Percentiles rank a stretch among this genome's conserved stretches.
Conservation (phyloP, 2,797 vertebrate species). For the Sardinella longiceps region DNA sequence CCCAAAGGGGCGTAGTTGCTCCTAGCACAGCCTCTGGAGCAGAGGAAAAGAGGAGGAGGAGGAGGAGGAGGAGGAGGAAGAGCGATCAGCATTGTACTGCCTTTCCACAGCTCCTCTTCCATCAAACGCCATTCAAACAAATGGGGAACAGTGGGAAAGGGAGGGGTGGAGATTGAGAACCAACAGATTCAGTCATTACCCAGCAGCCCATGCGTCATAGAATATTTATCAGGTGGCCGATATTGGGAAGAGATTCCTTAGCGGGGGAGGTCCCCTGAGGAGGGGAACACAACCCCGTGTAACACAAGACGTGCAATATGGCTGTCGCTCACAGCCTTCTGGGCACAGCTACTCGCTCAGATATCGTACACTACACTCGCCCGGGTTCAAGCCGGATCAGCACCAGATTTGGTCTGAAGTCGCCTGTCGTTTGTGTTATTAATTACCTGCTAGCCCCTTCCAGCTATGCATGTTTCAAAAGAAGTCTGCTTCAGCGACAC, state of each 20-base stretch:
- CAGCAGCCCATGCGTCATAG: slow-evolving; percentile 76
- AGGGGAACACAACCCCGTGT: slow-evolving; percentile 75
- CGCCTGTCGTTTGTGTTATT: slow-evolving; percentile 67
- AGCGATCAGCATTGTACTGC: slow-evolving; percentile 69
- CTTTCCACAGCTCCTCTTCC: slow-evolving; percentile 61
- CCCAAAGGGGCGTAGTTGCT: slow-evolving; percentile 66
- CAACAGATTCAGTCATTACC: slow-evolving; percentile 72
- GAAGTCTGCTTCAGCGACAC: slow-evolving; percentile 55
- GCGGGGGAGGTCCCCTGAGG: slow-evolving; percentile 66
- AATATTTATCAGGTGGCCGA: slow-evolving; percentile 81
- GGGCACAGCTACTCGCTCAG: slow-evolving; percentile 53
- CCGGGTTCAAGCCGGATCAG: too few relatives aligned
- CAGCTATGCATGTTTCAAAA: slow-evolving; percentile 57
- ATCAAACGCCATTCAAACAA: slow-evolving; percentile 57
- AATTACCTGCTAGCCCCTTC: slow-evolving; percentile 71
- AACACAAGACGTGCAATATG: slow-evolving; percentile 76
- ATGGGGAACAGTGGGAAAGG: neutral
- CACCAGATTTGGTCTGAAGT: neutral
- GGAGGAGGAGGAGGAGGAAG: slow-evolving; percentile 46
- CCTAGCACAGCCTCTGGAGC: neutral
- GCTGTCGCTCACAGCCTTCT: slow-evolving; percentile 73
- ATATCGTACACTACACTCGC: neutral
- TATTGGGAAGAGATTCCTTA: slow-evolving; percentile 74
- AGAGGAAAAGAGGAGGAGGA: slow-evolving; percentile 59
- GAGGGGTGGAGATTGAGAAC: slow-evolving; percentile 46